Evolutionary conservation across 2,888 invertebrate species (phyloP), one percentile per base, ranked within the genome.

Genomic region (Lissonota sp.): DNA sequence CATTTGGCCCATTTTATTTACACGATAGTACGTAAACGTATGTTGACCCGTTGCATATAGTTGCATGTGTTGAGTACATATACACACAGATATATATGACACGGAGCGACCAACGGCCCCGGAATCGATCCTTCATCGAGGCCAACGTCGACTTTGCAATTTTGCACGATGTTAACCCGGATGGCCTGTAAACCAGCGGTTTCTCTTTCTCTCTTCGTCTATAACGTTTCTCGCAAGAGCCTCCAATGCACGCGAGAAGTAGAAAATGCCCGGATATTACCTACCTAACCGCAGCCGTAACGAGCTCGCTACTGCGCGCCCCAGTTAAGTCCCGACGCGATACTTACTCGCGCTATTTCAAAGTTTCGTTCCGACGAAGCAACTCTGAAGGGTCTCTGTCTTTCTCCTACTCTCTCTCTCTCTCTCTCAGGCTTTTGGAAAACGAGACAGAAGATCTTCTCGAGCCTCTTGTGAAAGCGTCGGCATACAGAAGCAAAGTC

Each of bases 211-310:
- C 10, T 10, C 16, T 7, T 40, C 37, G n/a, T 57, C 16, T 49
- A 57, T 51, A 77, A 73, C 55, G 74, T 72, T 62, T 78, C 42
- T 14, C 49, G 49, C n/a, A 49, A 37, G 78, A 40, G 67, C 44
- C 62, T 12, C 26, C 26, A 3, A 2, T 26, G 66, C 81, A 78
- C 81, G 81, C 81, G 78, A 81, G 74, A 78, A 71, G 78, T 71
- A 78, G 67, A 78, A 81, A 81, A 81, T 71, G 74, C 78, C 26
- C 81, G 81, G 81, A 81, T 81, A 81, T 78, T 81, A 71, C 78
- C 74, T 44, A 66, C 74, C 78, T 55, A 67, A 78, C 78, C 78
- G 81, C 81, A 67, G 53, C 67, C 60, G 81, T 81, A 78, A 81
- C 78, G 78, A 81, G 81, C 74, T 67, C 57, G 66, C 60, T 57